Evolutionary conservation across 2,888 invertebrate genomes (phyloP), one percentile per base, ranked within the genome.

Genomic region (Drosophila picticornis): DNA sequence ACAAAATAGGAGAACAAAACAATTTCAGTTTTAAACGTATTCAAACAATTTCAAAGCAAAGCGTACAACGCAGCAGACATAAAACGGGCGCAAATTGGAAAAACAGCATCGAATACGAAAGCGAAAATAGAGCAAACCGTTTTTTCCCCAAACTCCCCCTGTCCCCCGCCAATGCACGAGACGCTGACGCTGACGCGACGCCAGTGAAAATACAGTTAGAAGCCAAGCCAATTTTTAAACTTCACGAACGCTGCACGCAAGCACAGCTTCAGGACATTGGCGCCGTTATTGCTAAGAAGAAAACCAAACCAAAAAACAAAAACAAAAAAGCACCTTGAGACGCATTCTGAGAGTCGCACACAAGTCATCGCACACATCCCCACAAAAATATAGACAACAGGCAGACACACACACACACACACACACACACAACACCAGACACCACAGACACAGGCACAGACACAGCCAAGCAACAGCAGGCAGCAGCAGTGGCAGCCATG

Each of bases 311-410:
- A 46, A 46, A 25, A 36, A 36, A 16, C 34, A 13, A 34, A 13
- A 34, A 38, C 4, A 16, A 53, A 48, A 53, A 69, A 67, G 74
- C 73, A 73, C 80, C 83, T 86, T 88, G 73, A 77, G 77, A 76
- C 71, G 64, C 52, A 74, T 48, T 48, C 51, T n/a, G 22, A 22
- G 22, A 36, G 27, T 27, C 48, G 46, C 60, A 46, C 31, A 51
- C 57, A 59, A 57, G 1, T 29, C 46, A 46, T 16, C 46, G 46
- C 36, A 25, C 59, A 59, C 13, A 27, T 10, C 27, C 31, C 57
- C 22, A 40, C 34, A 36, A n/a, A 59, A 29, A 61, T 31, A 43
- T 34, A 51, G 13, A 62, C 48, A 36, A 56, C 43, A 72, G 16
- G 22, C 32, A 59, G 27, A 69, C 43, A 31, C 36, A 52, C 48